phyloP scores from a whole-genome alignment of 2,888 invertebrate genomes.

The Callinectes sapidus region DNA sequence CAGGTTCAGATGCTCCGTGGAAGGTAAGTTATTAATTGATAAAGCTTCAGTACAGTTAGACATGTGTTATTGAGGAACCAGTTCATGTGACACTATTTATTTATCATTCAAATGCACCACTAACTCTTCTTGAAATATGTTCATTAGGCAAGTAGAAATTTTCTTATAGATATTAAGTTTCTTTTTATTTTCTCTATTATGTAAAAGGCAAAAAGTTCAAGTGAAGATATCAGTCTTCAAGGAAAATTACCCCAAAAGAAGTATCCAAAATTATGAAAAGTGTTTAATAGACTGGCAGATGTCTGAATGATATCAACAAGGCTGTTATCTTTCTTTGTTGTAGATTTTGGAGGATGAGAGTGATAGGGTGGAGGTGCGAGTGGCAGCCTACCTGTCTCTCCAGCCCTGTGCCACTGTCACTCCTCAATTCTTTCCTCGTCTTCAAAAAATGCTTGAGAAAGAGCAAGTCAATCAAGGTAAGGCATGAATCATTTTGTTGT shows the following conservation, averaged over 20 bases:
- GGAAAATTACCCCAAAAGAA: no score
- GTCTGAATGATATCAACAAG: neutral
- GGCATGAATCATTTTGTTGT: neutral
- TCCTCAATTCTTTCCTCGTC: constrained; percentile 43
- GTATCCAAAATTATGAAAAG: no score
- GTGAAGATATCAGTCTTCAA: no score
- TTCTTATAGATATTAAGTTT: no score
- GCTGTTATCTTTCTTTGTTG: neutral
- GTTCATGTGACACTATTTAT: no score
- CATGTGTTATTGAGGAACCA: no score
- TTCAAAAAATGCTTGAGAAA: constrained; percentile 38
- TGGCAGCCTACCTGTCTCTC: constrained; percentile 53
- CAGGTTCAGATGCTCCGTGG: constrained; percentile 36
- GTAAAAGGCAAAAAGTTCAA: no score
- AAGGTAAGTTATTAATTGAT: constrained; percentile 35
- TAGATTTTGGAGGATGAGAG: constrained; percentile 52
- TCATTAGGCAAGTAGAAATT: no score
- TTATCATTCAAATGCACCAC: no score
- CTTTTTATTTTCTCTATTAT: no score
- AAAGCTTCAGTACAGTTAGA: neutral
- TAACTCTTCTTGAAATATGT: no score
- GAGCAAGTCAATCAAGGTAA: constrained; percentile 66
- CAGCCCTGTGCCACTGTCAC: constrained; percentile 41
- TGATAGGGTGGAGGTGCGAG: constrained; percentile 59
- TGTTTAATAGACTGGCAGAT: neutral